phyloP scores from a whole-genome alignment of 1,140 invertebrate genomes.

The Bombus sibiricus region DNA sequence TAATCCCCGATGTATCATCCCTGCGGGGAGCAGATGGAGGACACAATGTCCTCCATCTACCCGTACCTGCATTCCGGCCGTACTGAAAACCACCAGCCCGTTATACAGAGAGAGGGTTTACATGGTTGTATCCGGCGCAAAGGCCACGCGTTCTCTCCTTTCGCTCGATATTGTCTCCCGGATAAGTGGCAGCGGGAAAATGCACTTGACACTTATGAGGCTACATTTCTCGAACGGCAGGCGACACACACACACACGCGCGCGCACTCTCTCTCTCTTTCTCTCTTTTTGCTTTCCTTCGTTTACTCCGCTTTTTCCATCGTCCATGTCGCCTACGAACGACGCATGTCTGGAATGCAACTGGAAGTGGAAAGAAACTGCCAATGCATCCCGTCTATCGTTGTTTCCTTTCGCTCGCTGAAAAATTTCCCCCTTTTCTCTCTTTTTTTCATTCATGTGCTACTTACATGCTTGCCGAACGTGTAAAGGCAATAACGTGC shows the following conservation, averaged over 20 bases:
- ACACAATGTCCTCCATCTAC: slow-evolving; percentile 8
- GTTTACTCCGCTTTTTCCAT: neutral
- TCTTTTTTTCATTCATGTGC: neutral
- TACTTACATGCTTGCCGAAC: no score
- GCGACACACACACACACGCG: neutral
- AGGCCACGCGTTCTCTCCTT: neutral
- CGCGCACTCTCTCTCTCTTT: neutral
- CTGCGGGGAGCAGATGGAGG: slow-evolving; percentile 37
- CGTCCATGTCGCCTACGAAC: neutral
- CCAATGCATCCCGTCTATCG: slow-evolving; percentile 12
- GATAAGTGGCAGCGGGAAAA: slow-evolving; percentile 47
- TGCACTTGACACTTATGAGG: slow-evolving; percentile 54
- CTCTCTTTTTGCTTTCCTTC: neutral
- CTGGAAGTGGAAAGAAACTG: neutral
- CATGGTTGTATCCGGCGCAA: slow-evolving; percentile 8
- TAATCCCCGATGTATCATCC: slow-evolving; percentile 61
- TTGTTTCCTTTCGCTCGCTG: neutral
- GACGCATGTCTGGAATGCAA: slow-evolving; percentile 34
- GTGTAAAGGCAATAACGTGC: no score
- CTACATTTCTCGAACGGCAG: slow-evolving; percentile 32
- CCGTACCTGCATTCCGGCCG: slow-evolving; percentile 25
- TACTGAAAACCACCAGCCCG: slow-evolving; percentile 31
- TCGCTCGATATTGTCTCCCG: slow-evolving; percentile 50
- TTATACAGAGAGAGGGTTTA: neutral
- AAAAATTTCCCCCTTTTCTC: neutral